phyloP scores from a whole-genome alignment of 2,113 vertebrate genomes.

The Hippocampus abdominalis region DNA sequence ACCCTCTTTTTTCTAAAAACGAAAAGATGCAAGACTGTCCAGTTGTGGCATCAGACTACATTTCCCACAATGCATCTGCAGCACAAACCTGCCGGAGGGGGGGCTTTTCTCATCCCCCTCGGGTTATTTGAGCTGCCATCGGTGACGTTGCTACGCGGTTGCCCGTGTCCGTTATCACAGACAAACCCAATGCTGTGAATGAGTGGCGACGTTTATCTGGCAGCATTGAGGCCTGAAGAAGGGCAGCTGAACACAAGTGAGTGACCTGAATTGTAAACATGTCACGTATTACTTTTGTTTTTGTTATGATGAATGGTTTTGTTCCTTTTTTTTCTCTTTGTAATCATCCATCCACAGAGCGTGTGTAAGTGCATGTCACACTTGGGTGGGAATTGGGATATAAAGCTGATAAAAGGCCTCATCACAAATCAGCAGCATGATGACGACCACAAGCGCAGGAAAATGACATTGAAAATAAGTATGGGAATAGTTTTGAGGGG shows the following conservation, averaged over 20 bases:
- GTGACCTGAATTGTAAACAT: constrained; percentile 19
- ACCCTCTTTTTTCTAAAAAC: no score
- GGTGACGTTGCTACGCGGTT: neutral
- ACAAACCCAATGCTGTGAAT: constrained; percentile 66
- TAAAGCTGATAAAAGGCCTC: constrained; percentile 28
- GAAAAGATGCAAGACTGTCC: neutral
- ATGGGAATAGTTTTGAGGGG: neutral
- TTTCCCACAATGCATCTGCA: constrained; percentile 38
- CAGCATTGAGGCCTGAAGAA: constrained; percentile 23
- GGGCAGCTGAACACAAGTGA: neutral
- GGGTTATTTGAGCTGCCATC: neutral
- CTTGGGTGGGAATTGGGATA: neutral
- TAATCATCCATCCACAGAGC: constrained; percentile 32
- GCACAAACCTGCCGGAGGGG: constrained; percentile 8
- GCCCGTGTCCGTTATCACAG: constrained; percentile 26
- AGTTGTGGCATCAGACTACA: constrained; percentile 12
- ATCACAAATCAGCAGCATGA: constrained; percentile 51
- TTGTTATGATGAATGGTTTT: constrained; percentile 37
- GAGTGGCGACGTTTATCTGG: constrained; percentile 44
- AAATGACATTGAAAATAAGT: neutral
- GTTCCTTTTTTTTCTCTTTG: constrained; percentile 29
- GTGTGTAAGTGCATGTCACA: constrained; percentile 21
- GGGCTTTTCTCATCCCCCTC: neutral
- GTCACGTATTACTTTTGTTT: constrained; percentile 31
- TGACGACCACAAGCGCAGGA: neutral